Percentiles rank a stretch among this genome's conserved stretches.
Evolutionary conservation across 2,888 invertebrate species (phyloP).

Genomic region (Troides aeacus): DNA sequence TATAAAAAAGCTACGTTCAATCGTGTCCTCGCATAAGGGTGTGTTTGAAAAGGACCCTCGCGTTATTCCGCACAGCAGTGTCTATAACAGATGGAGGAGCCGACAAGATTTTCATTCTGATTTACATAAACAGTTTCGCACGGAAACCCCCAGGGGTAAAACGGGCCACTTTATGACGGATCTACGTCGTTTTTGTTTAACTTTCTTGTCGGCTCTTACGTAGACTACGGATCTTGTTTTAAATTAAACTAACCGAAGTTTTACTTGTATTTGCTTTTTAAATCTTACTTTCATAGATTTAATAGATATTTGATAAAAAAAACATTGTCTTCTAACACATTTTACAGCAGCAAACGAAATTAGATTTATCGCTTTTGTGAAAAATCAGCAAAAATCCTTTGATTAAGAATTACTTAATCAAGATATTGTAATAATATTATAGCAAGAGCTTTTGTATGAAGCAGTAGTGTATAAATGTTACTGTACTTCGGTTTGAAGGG

Average conservation of each 20-base stretch:
- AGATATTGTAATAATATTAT: neutral
- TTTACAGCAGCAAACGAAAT: neutral
- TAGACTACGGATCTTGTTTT: constrained; percentile 24
- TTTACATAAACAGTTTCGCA: constrained; percentile 65
- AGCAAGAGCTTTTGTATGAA: no score
- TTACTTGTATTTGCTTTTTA: constrained; percentile 3
- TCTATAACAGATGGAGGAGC: constrained; percentile 57
- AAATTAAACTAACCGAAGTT: constrained; percentile 25
- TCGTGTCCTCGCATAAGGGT: constrained; percentile 59
- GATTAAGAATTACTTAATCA: neutral
- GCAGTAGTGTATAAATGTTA: no score
- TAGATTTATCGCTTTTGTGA: no score
- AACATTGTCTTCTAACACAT: neutral
- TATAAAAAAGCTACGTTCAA: constrained; percentile 69
- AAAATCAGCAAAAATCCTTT: neutral
- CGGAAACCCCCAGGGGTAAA: constrained; percentile 43
- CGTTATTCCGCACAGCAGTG: constrained; percentile 49
- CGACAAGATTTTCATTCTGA: constrained; percentile 52
- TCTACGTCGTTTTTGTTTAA: constrained; percentile 36
- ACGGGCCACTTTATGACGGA: constrained; percentile 45
- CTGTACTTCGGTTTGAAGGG: no score
- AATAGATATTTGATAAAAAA: neutral
- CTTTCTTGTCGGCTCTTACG: constrained; percentile 30
- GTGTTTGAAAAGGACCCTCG: constrained; percentile 64
- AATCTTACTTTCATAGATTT: neutral